These are phyloP conservation scores for Cyprinodon brontotheroides DNA, from an alignment of 2,113 vertebrate species.

Conservation along the genomic window DNA sequence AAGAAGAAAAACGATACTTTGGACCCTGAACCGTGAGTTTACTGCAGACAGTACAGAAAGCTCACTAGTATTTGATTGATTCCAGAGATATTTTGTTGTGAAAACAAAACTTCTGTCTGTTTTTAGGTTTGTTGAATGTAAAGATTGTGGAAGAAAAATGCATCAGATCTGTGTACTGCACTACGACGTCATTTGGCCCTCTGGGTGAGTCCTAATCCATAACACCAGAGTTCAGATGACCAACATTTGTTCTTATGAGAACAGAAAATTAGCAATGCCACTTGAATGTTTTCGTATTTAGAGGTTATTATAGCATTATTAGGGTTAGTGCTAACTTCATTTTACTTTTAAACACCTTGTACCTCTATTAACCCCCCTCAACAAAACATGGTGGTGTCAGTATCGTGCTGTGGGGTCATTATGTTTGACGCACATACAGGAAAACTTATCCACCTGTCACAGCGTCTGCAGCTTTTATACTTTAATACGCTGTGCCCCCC, in stretches of 20 bases:
- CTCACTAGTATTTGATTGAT: background rate
- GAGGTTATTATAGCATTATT: too few relatives aligned
- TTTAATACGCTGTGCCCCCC: too few relatives aligned
- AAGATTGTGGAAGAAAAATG: conserved; percentile 99
- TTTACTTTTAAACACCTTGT: too few relatives aligned
- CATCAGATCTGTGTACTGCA: conserved; percentile 99
- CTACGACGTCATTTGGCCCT: conserved; percentile 97
- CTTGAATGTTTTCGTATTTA: too few relatives aligned
- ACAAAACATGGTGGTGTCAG: background rate
- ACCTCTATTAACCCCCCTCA: too few relatives aligned
- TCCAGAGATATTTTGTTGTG: background rate
- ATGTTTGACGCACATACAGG: too few relatives aligned
- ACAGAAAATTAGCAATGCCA: background rate
- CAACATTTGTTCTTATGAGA: background rate
- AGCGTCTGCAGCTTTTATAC: too few relatives aligned
- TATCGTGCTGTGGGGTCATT: background rate
- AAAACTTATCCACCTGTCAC: too few relatives aligned
- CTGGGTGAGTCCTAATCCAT: conserved; percentile 84
- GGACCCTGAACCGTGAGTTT: conserved; percentile 97
- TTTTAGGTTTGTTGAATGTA: conserved; percentile 96
- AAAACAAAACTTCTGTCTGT: conserved; percentile 12
- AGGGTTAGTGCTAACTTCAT: too few relatives aligned
- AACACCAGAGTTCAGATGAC: background rate
- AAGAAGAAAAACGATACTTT: conserved; percentile 99
- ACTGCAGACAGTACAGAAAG: background rate